Base-by-base conservation (phyloP, 1,140 invertebrate genomes). In the Leucophenga varia region DNA sequence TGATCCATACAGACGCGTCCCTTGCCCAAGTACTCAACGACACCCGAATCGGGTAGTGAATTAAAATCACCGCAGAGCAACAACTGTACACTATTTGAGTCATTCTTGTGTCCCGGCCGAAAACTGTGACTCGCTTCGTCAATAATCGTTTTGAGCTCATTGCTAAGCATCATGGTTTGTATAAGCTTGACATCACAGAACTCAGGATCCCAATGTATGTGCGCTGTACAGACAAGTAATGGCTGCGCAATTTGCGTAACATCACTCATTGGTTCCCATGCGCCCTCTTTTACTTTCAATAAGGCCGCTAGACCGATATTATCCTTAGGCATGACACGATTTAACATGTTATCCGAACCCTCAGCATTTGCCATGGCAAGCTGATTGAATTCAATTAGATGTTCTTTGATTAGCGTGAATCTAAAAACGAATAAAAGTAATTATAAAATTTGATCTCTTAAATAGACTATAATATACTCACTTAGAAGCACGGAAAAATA, bases 151-250 rank as follows among this genome's bases (percentile, higher is more conserved):
- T 88, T 85, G 47, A 93, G 77, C 77, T 98, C 96, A 74, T 95
- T 91, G 78, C 94, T 91, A 49, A 99, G 79, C 95, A 99, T 98
- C 92, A 99, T 98, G 17, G 93, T 97, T 77, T 99, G 97, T 52
- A 99, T 98, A 1, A 99, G 81, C 79, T 99, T 99, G n/a, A 99
- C 97, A 78, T 99, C 97, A 70, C 95, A 98, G 76, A 90, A 99
- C 79, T 99, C 96, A 2, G 97, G 97, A 82, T 99, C 97, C 97
- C 97, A 99, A 78, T 99, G 96, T 50, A 99, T 96, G 78, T 99
- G 97, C 25, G 96, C 95, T 3, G 95, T 98, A 72, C 95, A 97
- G 20, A 99, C 94, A 46, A 98, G 80, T 47, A 98, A 80, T 18
- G 90, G 90, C 72, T 95, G 93, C 54, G 86, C 84, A 48, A 88